Evolutionary conservation across 2,113 vertebrate species (phyloP), one percentile per base, ranked within the genome.

Genomic region (Pundamilia nyererei): DNA sequence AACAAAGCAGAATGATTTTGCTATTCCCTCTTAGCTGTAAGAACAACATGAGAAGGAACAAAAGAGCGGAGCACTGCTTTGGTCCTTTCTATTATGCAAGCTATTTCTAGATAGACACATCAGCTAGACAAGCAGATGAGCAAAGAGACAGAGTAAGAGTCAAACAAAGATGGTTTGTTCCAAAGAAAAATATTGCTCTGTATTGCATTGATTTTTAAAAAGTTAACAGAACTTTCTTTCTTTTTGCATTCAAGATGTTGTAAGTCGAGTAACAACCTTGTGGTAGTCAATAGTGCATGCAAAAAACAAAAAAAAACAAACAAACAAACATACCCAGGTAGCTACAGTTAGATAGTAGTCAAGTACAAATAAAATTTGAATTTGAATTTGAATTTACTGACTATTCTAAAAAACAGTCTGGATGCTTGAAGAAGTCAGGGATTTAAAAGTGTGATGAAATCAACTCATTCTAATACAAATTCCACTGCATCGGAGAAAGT

Each of bases 1-100:
- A 83, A 91, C 85, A 92, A 89, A 84, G 53, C 79, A 54, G 31
- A 79, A 62, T 80, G 54, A 72, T 53, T 93, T 86, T 81, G 38
- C 19, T 75, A 87, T 81, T 77, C 24, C 53, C 21, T 83, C 19
- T 62, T 47, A 84, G 81, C 68, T 60, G 60, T 81, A 68, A 84
- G 42, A 87, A 81, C 81, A 90, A 75, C 58, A 86, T 15, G 70
- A 82, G 42, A 58, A 70, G 54, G 51, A 87, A 89, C 80, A 88
- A 85, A 86, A 70, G 79, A 84, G 42, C 19, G 42, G 55, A 21
- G 31, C 35, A 72, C 58, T 42, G 72, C 65, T 84, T 83, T 21
- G 13, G 56, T 62, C n/a, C 80, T 87, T 79, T 91, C 80, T 65
- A 26, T 81, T 83, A 35, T 45, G 53, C 54, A 89, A 56, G 56